These are phyloP conservation scores for Sabatieria punctata DNA, from an alignment of 2,888 invertebrate genomes.

Conservation along the genomic window DNA sequence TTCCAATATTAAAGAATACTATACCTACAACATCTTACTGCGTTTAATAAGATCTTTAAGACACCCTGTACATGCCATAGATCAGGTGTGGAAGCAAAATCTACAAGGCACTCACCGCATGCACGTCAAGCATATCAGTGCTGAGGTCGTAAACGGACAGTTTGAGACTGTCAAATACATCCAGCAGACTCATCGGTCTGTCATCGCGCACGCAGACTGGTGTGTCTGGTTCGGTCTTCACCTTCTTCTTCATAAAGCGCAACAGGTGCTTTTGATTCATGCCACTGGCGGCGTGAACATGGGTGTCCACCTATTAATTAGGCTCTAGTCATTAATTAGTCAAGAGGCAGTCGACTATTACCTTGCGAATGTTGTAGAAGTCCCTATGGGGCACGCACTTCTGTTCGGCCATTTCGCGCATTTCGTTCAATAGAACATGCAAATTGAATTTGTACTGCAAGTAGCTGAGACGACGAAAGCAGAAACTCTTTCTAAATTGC, in stretches of 20 bases:
- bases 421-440: constrained; percentile 83
- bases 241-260: constrained; percentile 91
- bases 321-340: too few species aligned
- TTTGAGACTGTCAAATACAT: constrained; percentile 87
- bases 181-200: constrained; percentile 65
- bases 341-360: constrained; percentile 77
- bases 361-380: constrained; percentile 90
- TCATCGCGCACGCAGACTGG: constrained; percentile 43
- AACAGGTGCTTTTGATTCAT: constrained; percentile 99
- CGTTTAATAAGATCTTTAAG: too few species aligned
- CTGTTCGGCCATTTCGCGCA: constrained; percentile 84
- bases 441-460: constrained; percentile 90
- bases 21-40: too few species aligned
- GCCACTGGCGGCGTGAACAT: constrained; percentile 95
- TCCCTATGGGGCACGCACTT: constrained; percentile 94
- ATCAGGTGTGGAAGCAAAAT: too few species aligned
- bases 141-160: constrained; percentile 91
- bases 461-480: constrained; percentile 87
- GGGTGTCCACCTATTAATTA: constrained; percentile 71
- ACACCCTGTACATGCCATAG: too few species aligned
- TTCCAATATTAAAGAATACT: too few species aligned
- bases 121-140: constrained; percentile 96
- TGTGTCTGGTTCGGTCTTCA: constrained; percentile 76
- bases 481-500: constrained; percentile 86
- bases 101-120: too few species aligned